phyloP scores from a whole-genome alignment of 2,888 invertebrate genomes.

The Ectobius pallidus region DNA sequence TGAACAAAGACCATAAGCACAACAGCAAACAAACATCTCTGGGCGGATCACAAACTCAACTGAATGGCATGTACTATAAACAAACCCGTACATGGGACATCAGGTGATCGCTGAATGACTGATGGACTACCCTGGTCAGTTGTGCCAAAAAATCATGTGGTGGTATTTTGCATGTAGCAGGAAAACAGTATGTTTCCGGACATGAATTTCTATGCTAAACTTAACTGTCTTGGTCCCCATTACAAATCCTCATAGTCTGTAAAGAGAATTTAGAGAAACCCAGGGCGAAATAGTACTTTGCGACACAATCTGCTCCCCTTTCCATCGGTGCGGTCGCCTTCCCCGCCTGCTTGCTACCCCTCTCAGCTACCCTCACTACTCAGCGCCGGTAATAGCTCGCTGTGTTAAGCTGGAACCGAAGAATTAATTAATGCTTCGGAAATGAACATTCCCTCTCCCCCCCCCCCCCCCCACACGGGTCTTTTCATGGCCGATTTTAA shows the following conservation, averaged over 20 bases:
- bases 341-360: too few species aligned
- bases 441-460: too few species aligned
- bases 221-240: not conserved
- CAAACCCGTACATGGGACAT: not conserved
- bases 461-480: too few species aligned
- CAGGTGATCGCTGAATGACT: not conserved
- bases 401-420: too few species aligned
- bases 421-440: too few species aligned
- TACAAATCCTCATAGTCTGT: not conserved
- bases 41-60: not conserved
- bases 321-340: too few species aligned
- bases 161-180: not conserved
- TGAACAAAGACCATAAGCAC: not conserved
- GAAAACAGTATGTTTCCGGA: not conserved
- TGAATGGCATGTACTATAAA: not conserved
- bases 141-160: not conserved
- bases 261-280: not conserved
- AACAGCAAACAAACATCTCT: not conserved
- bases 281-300: too few species aligned
- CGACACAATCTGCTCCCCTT: too few species aligned
- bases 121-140: not conserved
- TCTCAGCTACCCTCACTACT: too few species aligned
- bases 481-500: too few species aligned
- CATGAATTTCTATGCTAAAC: not conserved
- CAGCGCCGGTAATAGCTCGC: too few species aligned